Conservation (phyloP, 2,888 invertebrate genomes). For the Sturmia bella region DNA sequence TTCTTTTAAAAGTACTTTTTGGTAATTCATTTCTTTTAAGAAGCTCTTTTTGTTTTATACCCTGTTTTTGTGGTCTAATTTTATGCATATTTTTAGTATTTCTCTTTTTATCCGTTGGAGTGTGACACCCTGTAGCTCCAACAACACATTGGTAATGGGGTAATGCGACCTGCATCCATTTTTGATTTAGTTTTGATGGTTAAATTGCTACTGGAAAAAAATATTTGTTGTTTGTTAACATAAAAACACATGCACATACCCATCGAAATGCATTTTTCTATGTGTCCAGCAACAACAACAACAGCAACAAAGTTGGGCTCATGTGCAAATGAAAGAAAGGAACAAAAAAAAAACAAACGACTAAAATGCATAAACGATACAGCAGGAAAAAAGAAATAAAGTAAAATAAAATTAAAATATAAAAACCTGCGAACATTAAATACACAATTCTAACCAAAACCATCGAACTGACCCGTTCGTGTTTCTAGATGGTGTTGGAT, state of each 20-base stretch:
- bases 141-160: constrained; percentile 23
- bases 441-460: constrained; percentile 66
- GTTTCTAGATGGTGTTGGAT: constrained; percentile 24
- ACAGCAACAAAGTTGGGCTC: constrained; percentile 2
- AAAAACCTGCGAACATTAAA: constrained; percentile 62
- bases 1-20: background rate
- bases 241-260: constrained; percentile 11
- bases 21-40: background rate
- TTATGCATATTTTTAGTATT: background rate
- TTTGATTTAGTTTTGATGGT: constrained; percentile 70
- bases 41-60: background rate
- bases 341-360: constrained; percentile 3
- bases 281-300: constrained; percentile 19
- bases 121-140: constrained; percentile 16
- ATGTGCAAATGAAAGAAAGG: constrained; percentile 16
- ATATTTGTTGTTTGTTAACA: constrained; percentile 46
- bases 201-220: constrained; percentile 64
- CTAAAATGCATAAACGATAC: constrained; percentile 18
- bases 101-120: background rate
- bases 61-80: background rate
- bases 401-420: constrained; percentile 62
- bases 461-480: constrained; percentile 64
- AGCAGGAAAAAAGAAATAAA: constrained; percentile 8
- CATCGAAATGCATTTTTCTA: constrained; percentile 21
- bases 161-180: constrained; percentile 61